phyloP scores from a whole-genome alignment of 2,113 vertebrate species.

The Oryzias woworae region DNA sequence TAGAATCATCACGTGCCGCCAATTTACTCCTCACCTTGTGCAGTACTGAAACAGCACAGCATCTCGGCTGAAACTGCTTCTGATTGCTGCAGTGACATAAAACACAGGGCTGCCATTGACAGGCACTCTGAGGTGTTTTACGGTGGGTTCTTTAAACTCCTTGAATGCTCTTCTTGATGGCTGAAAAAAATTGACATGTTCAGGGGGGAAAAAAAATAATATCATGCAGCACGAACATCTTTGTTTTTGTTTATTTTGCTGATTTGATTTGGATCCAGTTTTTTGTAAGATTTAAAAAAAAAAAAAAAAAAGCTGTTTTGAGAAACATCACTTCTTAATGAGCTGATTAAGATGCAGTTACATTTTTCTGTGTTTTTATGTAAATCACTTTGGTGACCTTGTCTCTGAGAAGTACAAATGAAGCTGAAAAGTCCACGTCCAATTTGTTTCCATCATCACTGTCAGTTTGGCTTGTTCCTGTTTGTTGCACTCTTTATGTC shows the following conservation, averaged over 20 bases:
- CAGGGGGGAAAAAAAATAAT: too few species aligned
- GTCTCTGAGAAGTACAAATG: conserved; percentile 49
- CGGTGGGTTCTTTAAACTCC: neutral
- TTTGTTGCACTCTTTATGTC: conserved; percentile 12
- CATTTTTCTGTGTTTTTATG: neutral
- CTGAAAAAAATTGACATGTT: too few species aligned
- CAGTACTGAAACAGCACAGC: conserved; percentile 4
- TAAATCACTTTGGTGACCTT: conserved; percentile 34
- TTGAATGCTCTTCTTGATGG: conserved; percentile 4
- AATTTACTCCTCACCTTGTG: conserved; percentile 27
- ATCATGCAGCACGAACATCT: too few species aligned
- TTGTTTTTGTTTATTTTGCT: too few species aligned
- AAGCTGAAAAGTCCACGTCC: conserved; percentile 14
- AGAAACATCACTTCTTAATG: neutral
- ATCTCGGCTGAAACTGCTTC: conserved; percentile 18
- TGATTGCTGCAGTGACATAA: conserved; percentile 25
- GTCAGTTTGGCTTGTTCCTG: conserved; percentile 31
- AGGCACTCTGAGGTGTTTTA: neutral
- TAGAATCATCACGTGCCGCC: conserved; percentile 34
- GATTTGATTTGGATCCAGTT: too few species aligned
- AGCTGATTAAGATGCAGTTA: conserved; percentile 2
- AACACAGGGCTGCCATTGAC: conserved; percentile 7
- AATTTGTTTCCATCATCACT: conserved; percentile 47
- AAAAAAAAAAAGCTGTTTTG: neutral
- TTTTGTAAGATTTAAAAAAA: neutral